Base-by-base conservation (phyloP, 2,797 vertebrate species). In the Alosa sapidissima region DNA sequence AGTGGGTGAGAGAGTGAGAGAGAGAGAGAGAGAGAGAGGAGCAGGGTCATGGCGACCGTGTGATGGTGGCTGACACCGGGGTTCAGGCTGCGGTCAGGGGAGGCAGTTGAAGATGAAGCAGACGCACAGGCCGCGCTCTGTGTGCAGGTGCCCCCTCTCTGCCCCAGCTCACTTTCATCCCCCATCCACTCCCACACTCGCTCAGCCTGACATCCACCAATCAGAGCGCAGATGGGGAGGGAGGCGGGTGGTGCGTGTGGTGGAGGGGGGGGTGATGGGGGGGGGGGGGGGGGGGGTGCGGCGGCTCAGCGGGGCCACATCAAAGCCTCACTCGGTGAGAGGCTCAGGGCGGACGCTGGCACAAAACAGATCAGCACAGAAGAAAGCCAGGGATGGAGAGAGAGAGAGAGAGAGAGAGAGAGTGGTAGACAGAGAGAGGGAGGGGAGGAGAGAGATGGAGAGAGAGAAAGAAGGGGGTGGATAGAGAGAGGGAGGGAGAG, bases 331-430 rank as follows among this genome's bases (percentile, higher is more conserved):
- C 95, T 94, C 93, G 94, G 96, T 95, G 95, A 95, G 96, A 94
- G 93, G 96, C 97, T 97, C 93, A 96, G 94, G 96, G 97, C 95
- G 97, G 95, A 97, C 96, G 97, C 96, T 96, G 96, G 96, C 96
- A 96, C 96, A 96, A 96, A 95, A 95, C 96, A 96, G 95, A 96
- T 95, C 93, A 95, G 95, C 89, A 95, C 94, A 96, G 94, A 95
- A 95, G 92, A 94, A 94, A 94, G 93, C 19, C 93, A 90, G 93
- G 91, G 36, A 47, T 78, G 13, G 36, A 75, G 68, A 45, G 68
- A 75, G 68, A 45, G 36, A 36, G 19, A 45, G 68, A 19, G 68
- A 75, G 2, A 75, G 68, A 75, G 14, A 75, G 36, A 75, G 14
- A 19, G 7, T 60, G 55, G 1, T 3, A 47, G 41, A 78, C 1